phyloP scores from a whole-genome alignment of 2,113 vertebrate species.

The Elaphurus davidianus region DNA sequence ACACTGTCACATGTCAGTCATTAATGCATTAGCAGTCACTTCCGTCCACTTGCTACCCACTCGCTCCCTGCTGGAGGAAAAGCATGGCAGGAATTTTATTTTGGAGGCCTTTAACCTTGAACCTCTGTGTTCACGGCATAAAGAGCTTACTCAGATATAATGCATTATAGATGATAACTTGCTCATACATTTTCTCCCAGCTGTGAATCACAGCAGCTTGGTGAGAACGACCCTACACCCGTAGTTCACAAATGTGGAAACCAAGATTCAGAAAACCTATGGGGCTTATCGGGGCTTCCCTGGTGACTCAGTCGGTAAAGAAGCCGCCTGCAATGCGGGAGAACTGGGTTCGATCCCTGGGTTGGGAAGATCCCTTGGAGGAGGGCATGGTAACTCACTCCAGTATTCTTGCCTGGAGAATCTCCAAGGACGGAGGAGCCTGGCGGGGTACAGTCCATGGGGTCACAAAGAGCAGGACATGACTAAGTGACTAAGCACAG shows the following conservation, averaged over 20 bases:
- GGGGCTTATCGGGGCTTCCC: not conserved
- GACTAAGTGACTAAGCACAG: not conserved
- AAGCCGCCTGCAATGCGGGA: accelerated
- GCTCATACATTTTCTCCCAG: not conserved
- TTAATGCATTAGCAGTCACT: slow-evolving; percentile 89
- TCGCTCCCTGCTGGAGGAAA: slow-evolving; percentile 79
- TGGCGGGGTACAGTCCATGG: not conserved
- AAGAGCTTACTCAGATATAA: not conserved
- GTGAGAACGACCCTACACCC: not conserved
- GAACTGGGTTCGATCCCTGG: not conserved
- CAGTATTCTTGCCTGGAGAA: not conserved
- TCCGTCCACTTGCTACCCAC: slow-evolving; percentile 83
- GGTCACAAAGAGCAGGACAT: not conserved
- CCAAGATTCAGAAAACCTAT: not conserved
- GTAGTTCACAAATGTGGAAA: not conserved
- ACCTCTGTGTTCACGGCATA: slow-evolving; percentile 30
- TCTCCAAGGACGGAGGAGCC: not conserved
- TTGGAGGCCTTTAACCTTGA: slow-evolving; percentile 78
- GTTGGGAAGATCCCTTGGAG: not conserved
- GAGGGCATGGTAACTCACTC: not conserved
- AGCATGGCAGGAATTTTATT: slow-evolving; percentile 61
- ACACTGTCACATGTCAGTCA: slow-evolving; percentile 88
- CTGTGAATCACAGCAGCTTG: not conserved
- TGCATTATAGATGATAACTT: not conserved
- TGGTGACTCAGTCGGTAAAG: not conserved